These are phyloP conservation scores for Ancistrus triradiatus DNA, from an alignment of 2,113 vertebrate genomes.

Conservation along the genomic window DNA sequence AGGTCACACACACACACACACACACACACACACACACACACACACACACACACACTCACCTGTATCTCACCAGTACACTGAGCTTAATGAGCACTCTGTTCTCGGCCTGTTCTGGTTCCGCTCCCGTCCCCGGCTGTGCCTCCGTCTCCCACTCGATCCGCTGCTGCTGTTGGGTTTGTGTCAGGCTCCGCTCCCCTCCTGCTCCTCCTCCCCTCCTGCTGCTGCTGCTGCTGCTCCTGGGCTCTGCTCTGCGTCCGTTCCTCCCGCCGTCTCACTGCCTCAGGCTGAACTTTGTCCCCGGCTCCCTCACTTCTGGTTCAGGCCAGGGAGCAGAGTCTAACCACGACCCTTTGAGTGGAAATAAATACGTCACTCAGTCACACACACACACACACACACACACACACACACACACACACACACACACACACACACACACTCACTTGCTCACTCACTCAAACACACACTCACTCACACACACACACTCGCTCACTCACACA, in stretches of 20 bases:
- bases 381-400: conserved; percentile 13
- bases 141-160: conserved; percentile 55
- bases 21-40: conserved; percentile 37
- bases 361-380: conserved; percentile 18
- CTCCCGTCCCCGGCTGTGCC: conserved; percentile 52
- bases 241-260: conserved; percentile 8
- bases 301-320: conserved; percentile 55
- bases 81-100: conserved; percentile 30
- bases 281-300: conserved; percentile 70
- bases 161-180: conserved; percentile 69
- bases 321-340: conserved; percentile 64
- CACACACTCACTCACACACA: too few relatives aligned
- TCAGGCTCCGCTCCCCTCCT: conserved; percentile 59
- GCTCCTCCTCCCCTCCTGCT: conserved; percentile 51
- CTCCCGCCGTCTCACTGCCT: conserved; percentile 25
- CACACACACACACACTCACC: conserved; percentile 20
- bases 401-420: too few relatives aligned
- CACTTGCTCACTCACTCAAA: too few relatives aligned
- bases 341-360: conserved; percentile 53
- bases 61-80: conserved; percentile 28
- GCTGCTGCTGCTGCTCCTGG: too few relatives aligned
- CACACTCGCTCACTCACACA: too few relatives aligned
- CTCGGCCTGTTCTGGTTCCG: conserved; percentile 27
- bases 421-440: too few relatives aligned
- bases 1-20: conserved; percentile 35